Conservation (phyloP, 2,797 vertebrate species). For the Sus cebifrons region DNA sequence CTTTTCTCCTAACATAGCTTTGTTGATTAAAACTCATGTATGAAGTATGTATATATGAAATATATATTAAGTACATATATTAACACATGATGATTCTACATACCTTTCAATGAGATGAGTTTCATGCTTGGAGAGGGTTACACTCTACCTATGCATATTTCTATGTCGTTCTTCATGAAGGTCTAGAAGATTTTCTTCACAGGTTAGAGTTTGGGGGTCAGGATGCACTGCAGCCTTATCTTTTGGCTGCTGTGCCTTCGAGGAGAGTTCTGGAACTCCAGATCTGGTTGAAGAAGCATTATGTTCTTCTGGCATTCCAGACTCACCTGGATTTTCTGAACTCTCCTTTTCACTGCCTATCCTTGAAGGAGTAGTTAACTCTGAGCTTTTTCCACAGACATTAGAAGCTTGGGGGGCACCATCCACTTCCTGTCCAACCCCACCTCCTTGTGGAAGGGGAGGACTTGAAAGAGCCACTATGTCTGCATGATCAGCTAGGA, state of each 20-base stretch:
- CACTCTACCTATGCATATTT: constrained; percentile 93
- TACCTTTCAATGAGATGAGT: constrained; percentile 93
- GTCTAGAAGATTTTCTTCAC: constrained; percentile 89
- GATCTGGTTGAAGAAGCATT: constrained; percentile 77
- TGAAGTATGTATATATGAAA: background rate
- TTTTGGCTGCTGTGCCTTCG: constrained; percentile 83
- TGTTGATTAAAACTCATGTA: constrained; percentile 12
- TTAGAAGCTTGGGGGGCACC: constrained; percentile 88
- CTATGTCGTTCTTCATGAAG: constrained; percentile 90
- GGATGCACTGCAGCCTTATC: constrained; percentile 81
- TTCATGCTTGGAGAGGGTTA: constrained; percentile 89
- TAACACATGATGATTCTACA: constrained; percentile 72
- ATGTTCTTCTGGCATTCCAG: constrained; percentile 76
- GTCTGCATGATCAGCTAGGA: constrained; percentile 74
- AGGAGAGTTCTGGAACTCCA: constrained; percentile 74
- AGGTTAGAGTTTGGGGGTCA: constrained; percentile 87
- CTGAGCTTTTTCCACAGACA: constrained; percentile 89
- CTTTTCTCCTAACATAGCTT: constrained; percentile 24
- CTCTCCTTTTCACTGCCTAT: constrained; percentile 68
- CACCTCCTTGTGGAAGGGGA: constrained; percentile 83
- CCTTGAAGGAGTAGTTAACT: constrained; percentile 74
- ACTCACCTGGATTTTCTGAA: constrained; percentile 71
- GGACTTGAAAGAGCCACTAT: constrained; percentile 67
- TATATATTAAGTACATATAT: background rate
- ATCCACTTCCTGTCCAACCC: constrained; percentile 89